A percentile compares a stretch with the other conserved stretches of the same genome.
Conservation (phyloP, 2,888 invertebrate species). For the Lampropteryx suffumata region DNA sequence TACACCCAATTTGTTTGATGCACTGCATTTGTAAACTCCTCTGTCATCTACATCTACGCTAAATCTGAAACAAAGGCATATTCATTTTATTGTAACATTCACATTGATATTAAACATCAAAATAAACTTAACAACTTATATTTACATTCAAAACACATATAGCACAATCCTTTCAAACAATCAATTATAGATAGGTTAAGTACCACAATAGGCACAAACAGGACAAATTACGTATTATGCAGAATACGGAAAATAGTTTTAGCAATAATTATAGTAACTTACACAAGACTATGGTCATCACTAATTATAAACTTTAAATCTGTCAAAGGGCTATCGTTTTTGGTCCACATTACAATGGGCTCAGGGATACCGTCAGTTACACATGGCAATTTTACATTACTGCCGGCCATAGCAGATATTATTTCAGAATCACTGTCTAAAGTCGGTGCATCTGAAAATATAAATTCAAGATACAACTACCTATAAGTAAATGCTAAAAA, state of each 20-base stretch:
- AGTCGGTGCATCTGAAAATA: constrained; percentile 9
- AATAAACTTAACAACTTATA: no score
- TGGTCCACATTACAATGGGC: constrained; percentile 8
- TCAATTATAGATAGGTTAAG: no score
- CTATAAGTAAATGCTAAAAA: no score
- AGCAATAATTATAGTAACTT: background rate
- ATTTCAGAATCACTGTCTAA: background rate
- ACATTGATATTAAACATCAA: no score
- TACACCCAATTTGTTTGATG: constrained; percentile 6
- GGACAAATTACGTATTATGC: no score
- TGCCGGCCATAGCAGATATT: background rate
- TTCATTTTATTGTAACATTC: no score
- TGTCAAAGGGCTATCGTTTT: background rate
- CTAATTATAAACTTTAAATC: constrained; percentile 2
- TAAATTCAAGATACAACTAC: no score
- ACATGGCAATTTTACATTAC: constrained; percentile 7
- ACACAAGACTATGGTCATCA: constrained; percentile 11
- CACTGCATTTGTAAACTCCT: constrained; percentile 16
- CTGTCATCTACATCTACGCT: constrained; percentile 1
- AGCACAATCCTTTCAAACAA: no score
- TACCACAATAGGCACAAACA: no score
- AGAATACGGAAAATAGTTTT: no score
- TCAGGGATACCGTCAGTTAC: constrained; percentile 8
- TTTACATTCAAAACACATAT: no score
- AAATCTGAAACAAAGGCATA: constrained; percentile 3